Base-by-base conservation (phyloP, 2,888 invertebrate species). In the Rutpela maculata region DNA sequence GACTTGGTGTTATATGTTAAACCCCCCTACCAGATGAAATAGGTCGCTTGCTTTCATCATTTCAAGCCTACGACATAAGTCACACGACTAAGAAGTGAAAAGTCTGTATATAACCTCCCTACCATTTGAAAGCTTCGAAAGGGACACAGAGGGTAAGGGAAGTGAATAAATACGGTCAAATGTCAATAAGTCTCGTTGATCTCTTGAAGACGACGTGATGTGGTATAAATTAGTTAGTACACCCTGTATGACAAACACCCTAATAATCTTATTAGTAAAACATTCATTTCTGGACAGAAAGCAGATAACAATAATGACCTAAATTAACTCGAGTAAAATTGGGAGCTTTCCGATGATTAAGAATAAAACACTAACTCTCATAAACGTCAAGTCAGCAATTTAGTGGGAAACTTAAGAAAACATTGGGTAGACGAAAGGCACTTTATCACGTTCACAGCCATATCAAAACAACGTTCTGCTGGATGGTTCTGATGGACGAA, bases 381-480 rank as follows among this genome's bases (percentile, higher is more conserved):
- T 50, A 50, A 50, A 17, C 50, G 50, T 50, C 50, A 50, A 50
- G 50, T 1, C n/a, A n/a, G n/a, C n/a, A 50, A 17, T n/a, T 4
- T 50, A 50, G n/a, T 50, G 50, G 50, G n/a, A n/a, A 50, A n/a
- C 50, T 50, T 50, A 50, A 50, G 50, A n/a, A 50, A 50, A 50
- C 50, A 50, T 50, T 50, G 50, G 50, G 7, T 12, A 15, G 50
- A 50, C 50, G 50, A 6, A 50, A 50, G 50, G 50, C 50, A 50
- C 50, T 50, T 50, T 50, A 50, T 50, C 50, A 50, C 50, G n/a
- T 50, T 50, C 50, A 15, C 6, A 50, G 50, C n/a, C 50, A 50
- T 12, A 50, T 50, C 50, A n/a, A 50, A 50, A 50, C 50, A 50
- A 15, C 50, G 50, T 43, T 15, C 43, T 43, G 43, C 5, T 50